phyloP scores from a whole-genome alignment of 2,888 invertebrate species.

The Teinopalpus imperialis region DNA sequence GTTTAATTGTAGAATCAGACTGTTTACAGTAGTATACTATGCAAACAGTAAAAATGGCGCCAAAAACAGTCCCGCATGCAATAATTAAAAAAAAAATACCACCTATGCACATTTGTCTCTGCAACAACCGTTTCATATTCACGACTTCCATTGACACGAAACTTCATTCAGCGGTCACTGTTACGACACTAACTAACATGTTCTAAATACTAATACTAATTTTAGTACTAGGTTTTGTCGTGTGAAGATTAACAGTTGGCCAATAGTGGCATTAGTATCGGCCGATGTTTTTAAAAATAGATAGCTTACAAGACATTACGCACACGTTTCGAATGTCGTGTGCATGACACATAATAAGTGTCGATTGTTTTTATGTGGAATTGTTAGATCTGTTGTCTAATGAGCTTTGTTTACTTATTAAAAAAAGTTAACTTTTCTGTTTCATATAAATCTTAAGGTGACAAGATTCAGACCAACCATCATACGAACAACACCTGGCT shows the following conservation, averaged over 20 bases:
- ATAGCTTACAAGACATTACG: conserved; percentile 18
- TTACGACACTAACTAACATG: conserved; percentile 7
- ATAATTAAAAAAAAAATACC: conserved; percentile 29
- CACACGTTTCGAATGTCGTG: conserved; percentile 7
- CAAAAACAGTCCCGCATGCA: no score
- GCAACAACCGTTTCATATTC: conserved; percentile 29
- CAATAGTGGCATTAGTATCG: background rate
- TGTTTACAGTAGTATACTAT: no score
- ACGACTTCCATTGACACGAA: conserved; percentile 18
- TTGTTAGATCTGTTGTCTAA: no score
- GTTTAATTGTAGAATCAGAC: no score
- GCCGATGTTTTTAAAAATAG: conserved; percentile 15
- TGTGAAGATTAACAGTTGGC: conserved; percentile 1
- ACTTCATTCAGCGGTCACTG: conserved; percentile 14
- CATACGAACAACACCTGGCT: no score
- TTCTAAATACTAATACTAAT: conserved; percentile 5
- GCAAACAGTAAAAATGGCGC: no score
- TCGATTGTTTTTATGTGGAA: no score
- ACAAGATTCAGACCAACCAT: no score
- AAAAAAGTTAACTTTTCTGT: no score
- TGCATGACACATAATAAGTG: no score
- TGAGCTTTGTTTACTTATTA: no score
- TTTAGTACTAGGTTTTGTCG: conserved; percentile 15
- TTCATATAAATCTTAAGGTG: no score
- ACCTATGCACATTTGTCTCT: conserved; percentile 30